These are phyloP conservation scores for Clavelina lepadiformis DNA, from an alignment of 23 tunicate genomes.

Conservation along the genomic window DNA sequence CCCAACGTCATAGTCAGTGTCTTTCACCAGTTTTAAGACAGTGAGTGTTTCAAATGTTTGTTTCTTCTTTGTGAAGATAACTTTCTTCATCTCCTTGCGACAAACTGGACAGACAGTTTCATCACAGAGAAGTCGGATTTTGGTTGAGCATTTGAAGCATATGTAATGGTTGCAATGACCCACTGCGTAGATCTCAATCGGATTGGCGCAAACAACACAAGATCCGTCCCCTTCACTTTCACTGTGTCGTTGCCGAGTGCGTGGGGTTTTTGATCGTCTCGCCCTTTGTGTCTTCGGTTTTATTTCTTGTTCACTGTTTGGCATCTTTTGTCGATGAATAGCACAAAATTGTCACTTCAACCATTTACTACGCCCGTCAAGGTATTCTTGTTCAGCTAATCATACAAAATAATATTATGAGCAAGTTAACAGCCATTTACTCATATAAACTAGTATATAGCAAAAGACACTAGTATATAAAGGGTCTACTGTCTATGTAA, in stretches of 20 bases:
- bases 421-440: no score
- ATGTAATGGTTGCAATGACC: slow-evolving; percentile 82
- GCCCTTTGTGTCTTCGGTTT: slow-evolving; percentile 27
- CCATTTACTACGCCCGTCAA: no score
- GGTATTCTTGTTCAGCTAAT: no score
- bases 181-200: slow-evolving; percentile 66
- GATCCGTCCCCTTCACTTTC: slow-evolving; percentile 57
- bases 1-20: slow-evolving; percentile 19
- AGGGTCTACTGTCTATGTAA: no score
- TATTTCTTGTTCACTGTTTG: slow-evolving; percentile 2
- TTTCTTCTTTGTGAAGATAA: slow-evolving; percentile 28
- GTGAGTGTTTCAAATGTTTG: slow-evolving; percentile 20
- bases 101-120: slow-evolving; percentile 78
- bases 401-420: no score
- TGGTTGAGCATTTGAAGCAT: slow-evolving; percentile 77
- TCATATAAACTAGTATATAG: no score
- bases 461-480: no score
- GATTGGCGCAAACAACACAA: slow-evolving; percentile 76
- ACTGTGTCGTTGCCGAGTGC: slow-evolving; percentile 33
- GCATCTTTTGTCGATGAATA: no score
- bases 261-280: slow-evolving; percentile 11
- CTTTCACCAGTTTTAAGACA: slow-evolving; percentile 19
- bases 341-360: no score
- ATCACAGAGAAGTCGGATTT: slow-evolving; percentile 72
- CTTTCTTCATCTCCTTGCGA: slow-evolving; percentile 60